A percentile compares a stretch with the other conserved stretches of the same genome.
These are phyloP conservation scores for Solenopsis invicta DNA, from an alignment of 1,140 invertebrate genomes.

Conservation along the genomic window DNA sequence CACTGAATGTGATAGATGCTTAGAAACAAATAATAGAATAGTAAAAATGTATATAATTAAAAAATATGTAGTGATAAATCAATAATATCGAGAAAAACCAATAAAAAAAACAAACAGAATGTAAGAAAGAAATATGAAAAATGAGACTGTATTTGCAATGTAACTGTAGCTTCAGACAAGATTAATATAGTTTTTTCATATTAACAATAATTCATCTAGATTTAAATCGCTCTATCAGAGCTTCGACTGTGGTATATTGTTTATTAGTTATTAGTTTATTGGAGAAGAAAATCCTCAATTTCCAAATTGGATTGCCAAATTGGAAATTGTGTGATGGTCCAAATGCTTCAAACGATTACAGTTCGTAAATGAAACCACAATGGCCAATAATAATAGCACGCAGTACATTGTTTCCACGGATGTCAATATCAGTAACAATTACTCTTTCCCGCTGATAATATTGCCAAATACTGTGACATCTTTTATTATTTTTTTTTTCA, in stretches of 20 bases:
- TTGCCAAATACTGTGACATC: background rate
- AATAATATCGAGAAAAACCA: background rate
- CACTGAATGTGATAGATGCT: background rate
- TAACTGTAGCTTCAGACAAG: too few relatives aligned
- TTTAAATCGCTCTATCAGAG: background rate
- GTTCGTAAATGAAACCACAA: slow-evolving; percentile 26
- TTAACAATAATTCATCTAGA: background rate
- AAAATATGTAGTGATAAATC: background rate
- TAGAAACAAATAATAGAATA: background rate
- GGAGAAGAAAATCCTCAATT: background rate
- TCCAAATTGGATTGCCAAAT: slow-evolving; percentile 17
- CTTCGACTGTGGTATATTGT: background rate
- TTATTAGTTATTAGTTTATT: background rate
- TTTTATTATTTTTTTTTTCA: background rate
- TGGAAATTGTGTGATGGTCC: background rate
- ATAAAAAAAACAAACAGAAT: background rate
- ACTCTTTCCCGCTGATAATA: background rate
- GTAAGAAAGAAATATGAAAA: background rate
- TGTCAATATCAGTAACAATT: slow-evolving; percentile 8
- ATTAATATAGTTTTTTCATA: background rate
- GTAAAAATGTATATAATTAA: background rate
- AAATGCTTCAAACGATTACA: slow-evolving; percentile 24
- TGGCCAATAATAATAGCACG: slow-evolving; percentile 7
- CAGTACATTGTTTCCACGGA: background rate
- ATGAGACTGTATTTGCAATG: background rate